Percentiles rank a stretch among this genome's conserved stretches.
Evolutionary conservation across 2,113 vertebrate species (phyloP).

Genomic region (Crotalus tigris): DNA sequence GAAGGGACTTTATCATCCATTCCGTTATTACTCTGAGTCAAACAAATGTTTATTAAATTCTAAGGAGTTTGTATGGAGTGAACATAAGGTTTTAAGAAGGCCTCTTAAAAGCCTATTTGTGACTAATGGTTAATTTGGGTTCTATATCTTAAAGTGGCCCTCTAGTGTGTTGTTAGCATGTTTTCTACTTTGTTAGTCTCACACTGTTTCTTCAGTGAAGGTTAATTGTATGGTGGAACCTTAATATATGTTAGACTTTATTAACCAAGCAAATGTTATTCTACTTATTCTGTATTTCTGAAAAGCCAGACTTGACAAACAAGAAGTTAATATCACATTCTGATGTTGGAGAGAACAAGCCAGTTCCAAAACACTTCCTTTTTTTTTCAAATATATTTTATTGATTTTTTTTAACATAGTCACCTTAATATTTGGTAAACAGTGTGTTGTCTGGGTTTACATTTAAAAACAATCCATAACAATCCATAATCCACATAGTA

Average conservation of each 20-base stretch:
- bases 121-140: not conserved
- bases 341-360: not conserved
- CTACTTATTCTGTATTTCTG: not conserved
- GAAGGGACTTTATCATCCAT: not conserved
- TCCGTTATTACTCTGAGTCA: not conserved
- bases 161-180: not conserved
- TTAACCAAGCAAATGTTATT: not conserved
- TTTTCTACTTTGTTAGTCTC: not conserved
- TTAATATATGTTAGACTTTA: not conserved
- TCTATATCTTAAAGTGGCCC: not conserved
- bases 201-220: not conserved
- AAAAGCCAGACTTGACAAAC: not conserved
- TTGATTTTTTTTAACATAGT: too few relatives aligned
- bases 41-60: not conserved
- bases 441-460: too few relatives aligned
- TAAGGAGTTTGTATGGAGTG: not conserved
- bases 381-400: too few relatives aligned
- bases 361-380: too few relatives aligned
- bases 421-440: too few relatives aligned
- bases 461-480: too few relatives aligned
- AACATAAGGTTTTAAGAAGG: not conserved
- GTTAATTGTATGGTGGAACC: not conserved
- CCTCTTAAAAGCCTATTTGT: not conserved
- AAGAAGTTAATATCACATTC: not conserved
- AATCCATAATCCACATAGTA: too few relatives aligned